Evolutionary conservation across 2,113 vertebrate genomes (phyloP).

Genomic region (Erythrolamprus reginae): DNA sequence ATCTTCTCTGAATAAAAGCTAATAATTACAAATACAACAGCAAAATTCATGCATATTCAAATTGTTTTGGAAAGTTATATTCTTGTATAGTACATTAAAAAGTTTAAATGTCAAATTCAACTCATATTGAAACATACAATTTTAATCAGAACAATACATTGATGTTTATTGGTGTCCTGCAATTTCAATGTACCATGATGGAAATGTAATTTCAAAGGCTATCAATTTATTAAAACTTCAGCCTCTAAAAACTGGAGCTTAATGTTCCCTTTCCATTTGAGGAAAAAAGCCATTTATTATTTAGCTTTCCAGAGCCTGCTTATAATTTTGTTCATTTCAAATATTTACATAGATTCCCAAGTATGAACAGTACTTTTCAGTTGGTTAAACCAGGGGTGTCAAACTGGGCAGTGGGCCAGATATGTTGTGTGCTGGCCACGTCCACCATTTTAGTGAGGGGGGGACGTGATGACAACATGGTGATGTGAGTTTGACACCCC

Average conservation of each 20-base stretch:
- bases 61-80: neutral
- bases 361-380: slow-evolving; percentile 71
- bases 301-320: slow-evolving; percentile 42
- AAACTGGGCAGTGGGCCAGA: too few species aligned
- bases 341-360: slow-evolving; percentile 69
- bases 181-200: slow-evolving; percentile 53
- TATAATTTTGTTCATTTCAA: slow-evolving; percentile 60
- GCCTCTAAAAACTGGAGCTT: slow-evolving; percentile 61
- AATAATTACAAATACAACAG: slow-evolving; percentile 44
- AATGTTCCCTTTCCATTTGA: slow-evolving; percentile 41
- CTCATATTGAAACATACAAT: slow-evolving; percentile 15
- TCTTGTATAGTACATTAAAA: fast-evolving
- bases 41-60: slow-evolving; percentile 35
- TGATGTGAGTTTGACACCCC: too few species aligned
- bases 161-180: slow-evolving; percentile 56
- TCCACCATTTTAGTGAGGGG: too few species aligned
- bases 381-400: slow-evolving; percentile 42
- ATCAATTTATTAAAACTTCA: slow-evolving; percentile 53
- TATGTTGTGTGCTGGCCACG: too few species aligned
- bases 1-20: neutral
- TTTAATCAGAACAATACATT: slow-evolving; percentile 39
- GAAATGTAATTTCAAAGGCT: slow-evolving; percentile 54
- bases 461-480: too few species aligned
- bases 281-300: slow-evolving; percentile 52
- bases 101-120: neutral